Evolutionary conservation across 2,797 vertebrate species (phyloP).

Genomic region (Enteromius treurensis): DNA sequence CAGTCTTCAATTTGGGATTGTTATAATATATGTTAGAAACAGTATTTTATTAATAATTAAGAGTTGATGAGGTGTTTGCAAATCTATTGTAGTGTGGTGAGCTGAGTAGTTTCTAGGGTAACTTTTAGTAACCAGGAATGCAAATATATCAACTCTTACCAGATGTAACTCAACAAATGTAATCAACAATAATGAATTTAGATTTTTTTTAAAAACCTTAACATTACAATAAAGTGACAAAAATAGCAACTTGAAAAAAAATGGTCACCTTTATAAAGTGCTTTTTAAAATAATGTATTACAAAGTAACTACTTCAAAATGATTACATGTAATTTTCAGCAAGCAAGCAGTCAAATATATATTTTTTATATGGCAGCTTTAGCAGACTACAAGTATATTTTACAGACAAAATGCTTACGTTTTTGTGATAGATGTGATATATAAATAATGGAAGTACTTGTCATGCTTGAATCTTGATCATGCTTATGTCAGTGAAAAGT

Average conservation of each 20-base stretch:
- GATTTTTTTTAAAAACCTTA: background rate
- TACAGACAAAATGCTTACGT: background rate
- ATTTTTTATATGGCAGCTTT: background rate
- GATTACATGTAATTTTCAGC: background rate
- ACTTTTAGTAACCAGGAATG: background rate
- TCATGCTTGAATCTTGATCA: background rate
- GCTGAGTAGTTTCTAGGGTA: background rate
- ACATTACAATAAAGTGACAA: background rate
- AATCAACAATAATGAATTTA: background rate
- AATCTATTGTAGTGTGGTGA: background rate
- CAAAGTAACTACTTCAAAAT: background rate
- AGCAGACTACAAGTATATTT: background rate
- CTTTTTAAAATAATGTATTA: background rate
- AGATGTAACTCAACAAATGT: background rate
- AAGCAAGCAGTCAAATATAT: background rate
- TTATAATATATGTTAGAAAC: background rate
- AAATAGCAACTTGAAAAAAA: background rate
- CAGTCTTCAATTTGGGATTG: background rate
- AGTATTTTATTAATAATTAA: slow-evolving; percentile 3
- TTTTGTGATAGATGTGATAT: background rate
- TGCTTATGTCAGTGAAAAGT: background rate
- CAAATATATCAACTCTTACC: background rate
- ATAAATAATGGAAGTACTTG: background rate
- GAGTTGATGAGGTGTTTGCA: background rate
- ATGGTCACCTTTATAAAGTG: no score